Evolutionary conservation across 2,113 vertebrate genomes (phyloP), one percentile per base, ranked within the genome.

Genomic region (Tupaia chinensis): DNA sequence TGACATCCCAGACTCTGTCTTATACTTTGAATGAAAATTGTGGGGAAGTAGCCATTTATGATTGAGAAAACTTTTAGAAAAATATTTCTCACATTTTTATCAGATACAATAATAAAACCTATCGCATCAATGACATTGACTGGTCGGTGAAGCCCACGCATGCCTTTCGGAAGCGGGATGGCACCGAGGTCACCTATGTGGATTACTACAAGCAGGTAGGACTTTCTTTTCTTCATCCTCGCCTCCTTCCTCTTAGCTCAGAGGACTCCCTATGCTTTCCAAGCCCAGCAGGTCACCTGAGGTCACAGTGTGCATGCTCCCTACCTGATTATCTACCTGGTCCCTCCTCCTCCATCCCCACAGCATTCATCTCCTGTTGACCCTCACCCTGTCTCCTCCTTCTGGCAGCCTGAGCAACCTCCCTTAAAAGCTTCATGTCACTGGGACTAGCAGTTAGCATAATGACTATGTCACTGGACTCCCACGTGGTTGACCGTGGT

Each of bases 71-170:
- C 11, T 56, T 72, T n/a, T 44, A 44, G 44, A 10, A 53, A 32
- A 69, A 80, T 5, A 44, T 78, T 77, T 87, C 72, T 94, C 87
- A 15, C 17, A 17, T 94, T 94, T 94, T 94, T 73, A 14, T 54
- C 93, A 98, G 98, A 20, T 98, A 98, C 88, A 98, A 98, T 93
- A 98, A 98, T 86, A 98, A 94, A 87, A 98, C 98, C 14, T 98
- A 98, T 53, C 96, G 97, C 8, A 87, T 98, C 9, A 97, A 98
- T 70, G 98, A 98, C 78, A 98, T 98, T 20, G 97, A 98, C 69
- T 98, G 98, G 98, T 95, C 96, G 0, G 96, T 98, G 93, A 98
- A 95, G 69, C 98, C 98, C 32, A 98, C 97, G 0, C 90, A 98
- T 56, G 92, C 72, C n/a, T 98, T 98, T 78, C 93, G 34, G 88